Evolutionary conservation across 2,797 vertebrate genomes (phyloP).

Genomic region (Lithobates sylvaticus): DNA sequence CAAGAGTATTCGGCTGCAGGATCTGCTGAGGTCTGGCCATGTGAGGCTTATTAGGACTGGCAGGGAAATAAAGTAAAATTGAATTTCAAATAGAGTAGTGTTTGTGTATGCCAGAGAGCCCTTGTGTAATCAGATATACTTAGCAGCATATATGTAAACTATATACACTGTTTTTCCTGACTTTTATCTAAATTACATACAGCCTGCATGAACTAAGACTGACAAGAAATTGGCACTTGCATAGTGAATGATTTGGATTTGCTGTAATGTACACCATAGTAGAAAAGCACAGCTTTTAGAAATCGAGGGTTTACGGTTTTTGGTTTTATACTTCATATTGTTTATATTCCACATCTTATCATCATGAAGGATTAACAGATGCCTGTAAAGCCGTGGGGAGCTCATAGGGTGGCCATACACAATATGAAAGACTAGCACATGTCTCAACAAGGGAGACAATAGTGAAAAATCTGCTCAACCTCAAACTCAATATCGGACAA

Average conservation of each 20-base stretch:
- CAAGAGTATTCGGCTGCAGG: slow-evolving; percentile 54
- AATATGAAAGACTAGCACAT: not conserved
- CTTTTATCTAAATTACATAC: slow-evolving; percentile 57
- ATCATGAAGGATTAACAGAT: slow-evolving; percentile 43
- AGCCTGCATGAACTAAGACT: slow-evolving; percentile 40
- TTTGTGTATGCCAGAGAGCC: slow-evolving; percentile 42
- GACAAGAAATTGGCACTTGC: slow-evolving; percentile 43
- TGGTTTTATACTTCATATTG: slow-evolving; percentile 5
- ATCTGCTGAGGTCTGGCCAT: slow-evolving; percentile 43
- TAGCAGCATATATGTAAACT: slow-evolving; percentile 39
- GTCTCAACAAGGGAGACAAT: not conserved
- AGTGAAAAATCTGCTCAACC: not conserved
- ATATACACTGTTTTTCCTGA: slow-evolving; percentile 46
- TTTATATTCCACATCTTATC: slow-evolving; percentile 35
- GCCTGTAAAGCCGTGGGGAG: slow-evolving; percentile 7
- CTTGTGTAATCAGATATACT: slow-evolving; percentile 53
- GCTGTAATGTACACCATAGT: slow-evolving; percentile 6
- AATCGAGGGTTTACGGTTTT: not conserved
- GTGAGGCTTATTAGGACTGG: slow-evolving; percentile 58
- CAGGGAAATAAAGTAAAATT: slow-evolving; percentile 50
- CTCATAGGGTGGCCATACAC: not conserved
- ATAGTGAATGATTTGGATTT: slow-evolving; percentile 22
- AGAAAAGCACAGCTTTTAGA: slow-evolving; percentile 10
- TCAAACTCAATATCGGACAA: not conserved
- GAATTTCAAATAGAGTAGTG: slow-evolving; percentile 43